Evolutionary conservation across 1,140 invertebrate species (phyloP), one percentile per base, ranked within the genome.

Genomic region (Drosophila eugracilis): DNA sequence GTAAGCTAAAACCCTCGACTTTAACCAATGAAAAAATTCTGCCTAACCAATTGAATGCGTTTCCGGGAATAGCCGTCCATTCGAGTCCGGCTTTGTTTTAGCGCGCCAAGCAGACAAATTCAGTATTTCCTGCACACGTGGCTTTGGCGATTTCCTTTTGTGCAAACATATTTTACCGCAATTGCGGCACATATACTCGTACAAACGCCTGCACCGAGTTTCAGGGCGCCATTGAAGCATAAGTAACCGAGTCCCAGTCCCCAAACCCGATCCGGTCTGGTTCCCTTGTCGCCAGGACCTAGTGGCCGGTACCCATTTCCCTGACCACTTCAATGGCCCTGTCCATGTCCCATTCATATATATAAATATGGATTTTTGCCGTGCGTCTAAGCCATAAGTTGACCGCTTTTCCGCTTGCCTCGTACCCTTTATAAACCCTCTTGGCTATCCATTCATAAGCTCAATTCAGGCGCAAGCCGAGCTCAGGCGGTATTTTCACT

Each of bases 131-230:
- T 72, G 67, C 83, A 81, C 81, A 85, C 81, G 77, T 85, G 81
- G 81, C 83, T 88, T 84, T 86, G 81, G 55, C 73, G 81, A 85
- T 85, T 85, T 86, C 81, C 81, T 85, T 85, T 86, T 85, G 81
- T 86, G 83, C 77, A 85, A 85, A 85, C 83, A 85, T 85, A 88
- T 85, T 85, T 88, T 81, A 81, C 81, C 81, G 83, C 81, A 85
- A 85, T 85, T 86, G 81, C 81, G 77, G 77, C 83, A 63, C 59
- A 80, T 69, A 69, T 69, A 69, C 37, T 39, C 30, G 48, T 49
- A 22, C 30, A n/a, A 57, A 69, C 37, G 30, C 30, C 39, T 49
- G 17, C 30, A 37, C 34, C 57, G 39, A 60, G 48, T 58, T 72
- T 72, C 65, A 44, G 45, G 17, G 58, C 73, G 30, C 69, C 77